phyloP scores from a whole-genome alignment of 2,888 invertebrate species.

The Troides aeacus region DNA sequence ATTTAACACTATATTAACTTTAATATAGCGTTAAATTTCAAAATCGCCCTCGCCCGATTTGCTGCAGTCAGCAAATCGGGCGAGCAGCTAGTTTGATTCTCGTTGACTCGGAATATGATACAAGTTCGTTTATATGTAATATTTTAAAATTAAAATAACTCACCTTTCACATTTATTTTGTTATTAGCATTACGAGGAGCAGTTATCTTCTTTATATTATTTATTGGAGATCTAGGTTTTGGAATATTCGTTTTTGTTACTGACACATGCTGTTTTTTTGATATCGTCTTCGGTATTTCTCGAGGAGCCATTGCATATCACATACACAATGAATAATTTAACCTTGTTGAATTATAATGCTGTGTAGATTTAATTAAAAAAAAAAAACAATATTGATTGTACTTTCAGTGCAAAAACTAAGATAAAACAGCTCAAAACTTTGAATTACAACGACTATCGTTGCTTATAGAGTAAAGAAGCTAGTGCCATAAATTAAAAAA shows the following conservation, averaged over 20 bases:
- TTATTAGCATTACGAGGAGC: constrained; percentile 46
- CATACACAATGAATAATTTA: not conserved
- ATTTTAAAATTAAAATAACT: not conserved
- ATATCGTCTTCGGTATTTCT: constrained; percentile 52
- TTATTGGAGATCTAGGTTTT: constrained; percentile 50
- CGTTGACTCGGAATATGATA: too few relatives aligned
- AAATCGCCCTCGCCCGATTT: too few relatives aligned
- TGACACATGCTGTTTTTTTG: constrained; percentile 50
- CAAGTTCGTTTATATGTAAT: not conserved
- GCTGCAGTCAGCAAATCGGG: too few relatives aligned
- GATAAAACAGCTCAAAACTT: not conserved
- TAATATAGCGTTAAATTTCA: too few relatives aligned
- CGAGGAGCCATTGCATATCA: constrained; percentile 58
- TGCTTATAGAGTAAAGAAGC: not conserved
- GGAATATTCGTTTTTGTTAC: constrained; percentile 38
- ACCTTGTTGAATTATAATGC: not conserved
- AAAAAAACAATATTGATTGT: too few relatives aligned
- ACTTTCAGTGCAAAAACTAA: not conserved
- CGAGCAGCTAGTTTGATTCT: too few relatives aligned
- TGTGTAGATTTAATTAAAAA: too few relatives aligned
- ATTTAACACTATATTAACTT: too few relatives aligned
- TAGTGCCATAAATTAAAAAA: not conserved
- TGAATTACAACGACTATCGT: not conserved
- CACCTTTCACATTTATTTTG: constrained; percentile 20
- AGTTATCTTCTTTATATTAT: constrained; percentile 50